Evolutionary conservation across 2,113 vertebrate species (phyloP).

Genomic region (Alligator sinensis): DNA sequence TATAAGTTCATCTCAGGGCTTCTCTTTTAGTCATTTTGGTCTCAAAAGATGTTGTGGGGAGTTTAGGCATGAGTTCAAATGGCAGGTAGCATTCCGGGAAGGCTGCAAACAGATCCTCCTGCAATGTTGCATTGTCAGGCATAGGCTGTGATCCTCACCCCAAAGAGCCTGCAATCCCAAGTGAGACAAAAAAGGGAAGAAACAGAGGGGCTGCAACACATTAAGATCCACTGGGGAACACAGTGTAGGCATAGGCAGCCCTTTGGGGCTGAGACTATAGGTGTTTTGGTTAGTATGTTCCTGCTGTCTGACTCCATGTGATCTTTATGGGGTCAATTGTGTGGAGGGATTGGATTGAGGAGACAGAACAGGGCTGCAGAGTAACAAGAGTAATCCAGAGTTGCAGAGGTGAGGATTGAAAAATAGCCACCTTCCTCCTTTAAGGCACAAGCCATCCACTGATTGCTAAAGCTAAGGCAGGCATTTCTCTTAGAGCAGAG

Average conservation of each 20-base stretch:
- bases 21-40: neutral
- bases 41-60: neutral
- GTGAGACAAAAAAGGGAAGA: neutral
- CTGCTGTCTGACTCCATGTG: neutral
- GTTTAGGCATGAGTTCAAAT: neutral
- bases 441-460: neutral
- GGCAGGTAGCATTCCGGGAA: neutral
- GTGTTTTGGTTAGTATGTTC: neutral
- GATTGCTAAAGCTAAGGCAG: neutral
- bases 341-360: neutral
- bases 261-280: neutral
- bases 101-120: neutral
- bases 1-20: neutral
- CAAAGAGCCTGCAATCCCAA: neutral
- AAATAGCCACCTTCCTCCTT: neutral
- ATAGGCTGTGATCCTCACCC: neutral
- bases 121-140: neutral
- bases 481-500: neutral
- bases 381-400: neutral
- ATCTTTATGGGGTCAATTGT: neutral
- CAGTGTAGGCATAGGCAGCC: neutral
- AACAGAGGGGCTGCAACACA: neutral
- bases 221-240: neutral
- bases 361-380: neutral
- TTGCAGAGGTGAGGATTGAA: neutral